Evolutionary conservation across 1,140 invertebrate species (phyloP).

Genomic region (Neelides sp.): DNA sequence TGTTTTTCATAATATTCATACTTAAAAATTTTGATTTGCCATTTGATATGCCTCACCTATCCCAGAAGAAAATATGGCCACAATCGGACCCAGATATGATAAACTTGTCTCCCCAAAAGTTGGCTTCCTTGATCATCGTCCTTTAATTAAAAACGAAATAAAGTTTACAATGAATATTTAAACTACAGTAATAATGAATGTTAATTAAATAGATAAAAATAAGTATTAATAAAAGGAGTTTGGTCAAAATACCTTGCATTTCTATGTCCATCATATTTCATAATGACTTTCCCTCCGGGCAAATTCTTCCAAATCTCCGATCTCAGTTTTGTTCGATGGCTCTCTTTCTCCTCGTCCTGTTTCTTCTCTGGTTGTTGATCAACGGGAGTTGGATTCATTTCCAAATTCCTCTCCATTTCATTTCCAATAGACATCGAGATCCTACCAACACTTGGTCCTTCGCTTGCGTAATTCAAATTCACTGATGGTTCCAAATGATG

Average conservation of each 20-base stretch:
- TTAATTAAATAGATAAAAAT: neutral
- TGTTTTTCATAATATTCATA: too few relatives aligned
- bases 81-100: slow-evolving; percentile 79
- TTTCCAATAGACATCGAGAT: slow-evolving; percentile 42
- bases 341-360: slow-evolving; percentile 1
- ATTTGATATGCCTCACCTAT: too few relatives aligned
- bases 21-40: too few relatives aligned
- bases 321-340: slow-evolving; percentile 7
- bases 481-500: slow-evolving; percentile 45
- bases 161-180: too few relatives aligned
- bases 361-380: neutral
- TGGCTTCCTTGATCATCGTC: slow-evolving; percentile 80
- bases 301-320: slow-evolving; percentile 2
- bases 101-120: slow-evolving; percentile 72
- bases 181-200: too few relatives aligned
- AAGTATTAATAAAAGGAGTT: slow-evolving; percentile 35
- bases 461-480: slow-evolving; percentile 42
- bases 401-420: slow-evolving; percentile 37
- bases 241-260: slow-evolving; percentile 52
- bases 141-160: slow-evolving; percentile 46
- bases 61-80: slow-evolving; percentile 62
- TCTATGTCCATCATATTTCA: slow-evolving; percentile 63
- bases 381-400: neutral
- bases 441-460: slow-evolving; percentile 40
- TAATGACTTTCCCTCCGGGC: slow-evolving; percentile 30